Base-by-base conservation (phyloP, 1,140 invertebrate species). In the Eumeta japonica region DNA sequence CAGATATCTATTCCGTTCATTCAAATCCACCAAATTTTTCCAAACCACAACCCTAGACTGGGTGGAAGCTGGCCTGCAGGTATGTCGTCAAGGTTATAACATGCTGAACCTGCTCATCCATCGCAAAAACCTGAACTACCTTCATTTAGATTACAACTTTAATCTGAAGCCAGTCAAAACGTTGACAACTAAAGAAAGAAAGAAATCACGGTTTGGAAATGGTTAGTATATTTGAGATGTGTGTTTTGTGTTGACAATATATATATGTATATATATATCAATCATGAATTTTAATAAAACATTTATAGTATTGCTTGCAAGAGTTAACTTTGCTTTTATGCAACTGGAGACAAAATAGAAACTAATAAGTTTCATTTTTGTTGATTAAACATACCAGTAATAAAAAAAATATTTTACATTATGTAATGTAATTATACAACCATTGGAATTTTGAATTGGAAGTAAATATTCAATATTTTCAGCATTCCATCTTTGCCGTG, bases 81-180 rank as follows among this genome's bases (percentile, higher is more conserved):
- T 99, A 0, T 98, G 97, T 64, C 82, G 97, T 10, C 97, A 99
- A 74, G 97, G 97, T 10, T 99, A 99, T 75, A 99, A 99, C 67
- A 99, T 99, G 97, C 77, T 99, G 7, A 99, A 99, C 74, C 78
- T 99, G 24, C 78, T 99, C 30, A 99, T 99, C 62, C 97, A 99
- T 77, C 87, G 97, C 32, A 99, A 99, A 74, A 99, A 99, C 76
- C 82, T 99, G 5, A 99, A 99, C 65, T 99, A 99, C 64, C 82
- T 99, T 16, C 97, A 99, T 84, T 82, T 99, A 64, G 97, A 99
- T 79, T 99, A 99, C 65, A 99, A 99, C 75, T 99, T 99, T 62
- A 99, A 99, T 70, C 81, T 99, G 61, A 99, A 99, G 72, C 97
- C 97, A 0, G 97, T 99, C 0, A 99, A 99, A 70, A 99, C 97